Percentiles rank a stretch among this genome's conserved stretches.
Evolutionary conservation across 2,113 vertebrate genomes (phyloP).

Genomic region (Paralichthys olivaceus): DNA sequence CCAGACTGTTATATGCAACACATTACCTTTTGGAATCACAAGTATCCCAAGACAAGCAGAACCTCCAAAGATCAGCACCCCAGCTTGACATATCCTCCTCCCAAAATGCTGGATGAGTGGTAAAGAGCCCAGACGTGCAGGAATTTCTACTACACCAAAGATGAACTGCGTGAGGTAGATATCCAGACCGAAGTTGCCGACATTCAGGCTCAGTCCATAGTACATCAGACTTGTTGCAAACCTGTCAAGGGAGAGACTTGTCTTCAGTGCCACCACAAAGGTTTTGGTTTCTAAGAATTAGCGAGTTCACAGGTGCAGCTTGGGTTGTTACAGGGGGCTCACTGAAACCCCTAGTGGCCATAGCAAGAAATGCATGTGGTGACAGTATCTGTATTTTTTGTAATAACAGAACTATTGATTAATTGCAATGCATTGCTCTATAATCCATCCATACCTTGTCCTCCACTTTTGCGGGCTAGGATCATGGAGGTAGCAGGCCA

Average conservation of each 20-base stretch:
- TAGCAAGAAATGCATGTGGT: no score
- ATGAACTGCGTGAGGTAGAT: slow-evolving; percentile 93
- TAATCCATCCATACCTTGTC: no score
- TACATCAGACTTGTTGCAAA: slow-evolving; percentile 90
- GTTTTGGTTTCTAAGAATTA: slow-evolving; percentile 66
- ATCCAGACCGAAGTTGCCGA: slow-evolving; percentile 90
- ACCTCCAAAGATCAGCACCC: slow-evolving; percentile 83
- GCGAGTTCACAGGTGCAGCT: no score
- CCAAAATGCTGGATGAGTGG: slow-evolving; percentile 83
- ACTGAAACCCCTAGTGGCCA: slow-evolving; percentile 48
- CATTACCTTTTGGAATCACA: slow-evolving; percentile 83
- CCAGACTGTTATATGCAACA: no score
- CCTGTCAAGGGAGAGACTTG: slow-evolving; percentile 73
- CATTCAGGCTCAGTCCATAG: slow-evolving; percentile 88
- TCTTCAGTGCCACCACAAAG: slow-evolving; percentile 51
- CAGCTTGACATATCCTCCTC: slow-evolving; percentile 79
- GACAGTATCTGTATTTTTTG: no score
- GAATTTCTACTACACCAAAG: slow-evolving; percentile 88
- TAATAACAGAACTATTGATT: no score
- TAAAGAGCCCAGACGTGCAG: slow-evolving; percentile 80
- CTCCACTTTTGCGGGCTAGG: no score
- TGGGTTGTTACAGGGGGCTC: no score
- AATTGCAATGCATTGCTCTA: no score
- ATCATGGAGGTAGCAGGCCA: no score
- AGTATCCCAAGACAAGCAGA: slow-evolving; percentile 82